Conservation (phyloP, 1,140 invertebrate species). For the Anastatus disparis region DNA sequence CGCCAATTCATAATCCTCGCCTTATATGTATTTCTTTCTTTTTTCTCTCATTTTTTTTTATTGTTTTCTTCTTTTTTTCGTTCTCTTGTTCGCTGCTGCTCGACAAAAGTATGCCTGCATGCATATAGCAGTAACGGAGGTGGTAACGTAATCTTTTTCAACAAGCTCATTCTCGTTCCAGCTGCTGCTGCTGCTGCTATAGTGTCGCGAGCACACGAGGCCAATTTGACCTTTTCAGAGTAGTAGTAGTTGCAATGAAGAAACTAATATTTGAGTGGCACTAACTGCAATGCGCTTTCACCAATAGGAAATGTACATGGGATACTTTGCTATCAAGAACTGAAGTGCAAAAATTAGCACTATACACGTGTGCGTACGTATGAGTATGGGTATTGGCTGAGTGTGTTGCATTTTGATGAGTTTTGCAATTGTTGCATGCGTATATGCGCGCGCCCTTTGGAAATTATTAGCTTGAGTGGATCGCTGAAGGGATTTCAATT, state of each 20-base stretch:
- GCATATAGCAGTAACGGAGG: not conserved
- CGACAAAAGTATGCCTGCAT: conserved; percentile 8
- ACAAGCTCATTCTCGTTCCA: too few species aligned
- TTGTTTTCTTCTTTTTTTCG: too few species aligned
- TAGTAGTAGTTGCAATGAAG: not conserved
- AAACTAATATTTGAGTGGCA: conserved; percentile 1
- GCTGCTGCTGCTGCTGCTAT: too few species aligned
- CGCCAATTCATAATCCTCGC: conserved; percentile 60
- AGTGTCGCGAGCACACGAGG: not conserved
- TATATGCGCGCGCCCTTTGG: too few species aligned
- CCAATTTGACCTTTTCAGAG: conserved; percentile 35
- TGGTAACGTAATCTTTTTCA: conserved; percentile 24
- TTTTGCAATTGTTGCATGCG: too few species aligned
- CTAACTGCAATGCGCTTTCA: too few species aligned
- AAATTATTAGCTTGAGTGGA: too few species aligned
- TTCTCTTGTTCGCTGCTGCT: not conserved
- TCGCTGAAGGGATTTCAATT: too few species aligned
- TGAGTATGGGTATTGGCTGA: not conserved
- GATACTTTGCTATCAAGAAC: too few species aligned
- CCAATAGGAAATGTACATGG: too few species aligned
- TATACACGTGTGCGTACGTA: not conserved
- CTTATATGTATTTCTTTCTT: conserved; percentile 35
- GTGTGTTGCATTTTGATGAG: too few species aligned
- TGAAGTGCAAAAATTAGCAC: conserved; percentile 34
- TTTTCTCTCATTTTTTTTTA: too few species aligned